These are phyloP conservation scores for Rhegmatorhina hoffmannsi DNA, from an alignment of 2,113 vertebrate genomes.

Conservation along the genomic window DNA sequence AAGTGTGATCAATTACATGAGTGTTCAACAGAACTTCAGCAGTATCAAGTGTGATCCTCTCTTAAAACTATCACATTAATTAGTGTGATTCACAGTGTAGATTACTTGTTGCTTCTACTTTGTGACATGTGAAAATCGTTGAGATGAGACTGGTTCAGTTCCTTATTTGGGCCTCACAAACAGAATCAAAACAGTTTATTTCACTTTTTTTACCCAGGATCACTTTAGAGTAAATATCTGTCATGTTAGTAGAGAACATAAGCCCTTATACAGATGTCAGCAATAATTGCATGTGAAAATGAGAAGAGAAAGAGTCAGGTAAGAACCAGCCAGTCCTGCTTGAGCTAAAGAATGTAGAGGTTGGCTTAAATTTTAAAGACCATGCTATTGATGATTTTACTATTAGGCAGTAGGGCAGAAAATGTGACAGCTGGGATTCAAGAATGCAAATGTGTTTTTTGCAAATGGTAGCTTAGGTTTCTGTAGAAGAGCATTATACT, in stretches of 20 bases:
- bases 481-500: background rate
- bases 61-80: background rate
- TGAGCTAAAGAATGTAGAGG: background rate
- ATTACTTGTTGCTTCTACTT: background rate
- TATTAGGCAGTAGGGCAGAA: background rate
- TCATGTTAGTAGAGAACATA: background rate
- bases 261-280: background rate
- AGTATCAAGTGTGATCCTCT: background rate
- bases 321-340: background rate
- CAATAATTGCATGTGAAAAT: background rate
- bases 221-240: background rate
- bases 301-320: background rate
- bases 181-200: background rate
- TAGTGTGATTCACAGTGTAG: background rate
- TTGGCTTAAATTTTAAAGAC: background rate
- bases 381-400: background rate
- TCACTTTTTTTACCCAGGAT: background rate
- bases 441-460: background rate
- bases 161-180: background rate
- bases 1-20: background rate
- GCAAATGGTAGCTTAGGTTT: background rate
- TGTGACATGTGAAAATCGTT: background rate
- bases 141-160: background rate
- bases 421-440: background rate
- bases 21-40: background rate